These are phyloP conservation scores for Arothron firmamentum DNA, from an alignment of 2,113 vertebrate species.

Conservation along the genomic window DNA sequence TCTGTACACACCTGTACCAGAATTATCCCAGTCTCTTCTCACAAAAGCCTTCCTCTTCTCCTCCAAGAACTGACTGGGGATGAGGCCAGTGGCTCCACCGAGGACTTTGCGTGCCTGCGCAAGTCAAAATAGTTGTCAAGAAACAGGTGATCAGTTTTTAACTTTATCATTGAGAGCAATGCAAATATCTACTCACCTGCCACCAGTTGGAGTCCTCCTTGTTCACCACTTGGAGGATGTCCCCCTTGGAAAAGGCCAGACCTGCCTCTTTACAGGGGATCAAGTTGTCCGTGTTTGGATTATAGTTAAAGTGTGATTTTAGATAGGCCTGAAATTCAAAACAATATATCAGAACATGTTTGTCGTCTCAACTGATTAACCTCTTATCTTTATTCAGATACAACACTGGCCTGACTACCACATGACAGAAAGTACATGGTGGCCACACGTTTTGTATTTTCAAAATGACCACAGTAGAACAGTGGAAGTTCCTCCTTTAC, in stretches of 20 bases:
- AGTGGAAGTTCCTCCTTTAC: too few species aligned
- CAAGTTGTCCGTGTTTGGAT: constrained; percentile 90
- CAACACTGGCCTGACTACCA: too few species aligned
- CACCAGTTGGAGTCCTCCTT: constrained; percentile 98
- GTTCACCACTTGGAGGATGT: constrained; percentile 96
- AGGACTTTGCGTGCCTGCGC: constrained; percentile 85
- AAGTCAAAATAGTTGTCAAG: neutral
- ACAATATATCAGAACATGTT: neutral
- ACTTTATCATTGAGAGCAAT: neutral
- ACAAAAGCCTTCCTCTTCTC: constrained; percentile 99
- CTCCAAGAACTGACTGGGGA: constrained; percentile 97
- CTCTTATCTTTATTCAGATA: neutral
- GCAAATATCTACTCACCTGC: constrained; percentile 81
- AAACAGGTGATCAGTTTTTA: too few species aligned
- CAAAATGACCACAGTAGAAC: neutral
- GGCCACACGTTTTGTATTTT: too few species aligned
- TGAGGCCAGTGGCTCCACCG: constrained; percentile 89
- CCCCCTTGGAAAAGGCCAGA: constrained; percentile 91
- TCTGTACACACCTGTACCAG: constrained; percentile 70
- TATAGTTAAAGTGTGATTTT: constrained; percentile 97
- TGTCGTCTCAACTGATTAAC: neutral
- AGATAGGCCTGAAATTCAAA: constrained; percentile 83
- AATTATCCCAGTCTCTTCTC: constrained; percentile 86
- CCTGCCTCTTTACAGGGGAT: constrained; percentile 98
- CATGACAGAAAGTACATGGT: too few species aligned